Evolutionary conservation across 2,888 invertebrate genomes (phyloP), one percentile per base, ranked within the genome.

Genomic region (Pteria penguin): DNA sequence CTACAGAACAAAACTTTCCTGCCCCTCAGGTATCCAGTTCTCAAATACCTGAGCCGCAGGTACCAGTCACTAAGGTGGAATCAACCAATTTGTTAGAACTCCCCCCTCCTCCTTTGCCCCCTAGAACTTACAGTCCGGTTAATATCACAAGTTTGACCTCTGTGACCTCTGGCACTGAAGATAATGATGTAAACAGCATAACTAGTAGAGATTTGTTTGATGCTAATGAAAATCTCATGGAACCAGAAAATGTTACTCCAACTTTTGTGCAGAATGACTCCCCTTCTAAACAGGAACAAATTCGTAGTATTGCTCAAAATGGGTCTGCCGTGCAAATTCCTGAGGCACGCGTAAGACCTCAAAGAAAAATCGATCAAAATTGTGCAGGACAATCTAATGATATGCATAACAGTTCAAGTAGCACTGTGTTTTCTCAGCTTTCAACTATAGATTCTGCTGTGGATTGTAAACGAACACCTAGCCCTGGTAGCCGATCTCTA

Each of bases 71-170:
- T 33, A 36, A 58, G 26, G 61, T 72, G 24, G 60, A 33, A 55
- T n/a, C 67, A 14, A 52, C 62, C 31, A 52, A 68, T 60, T 60
- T 31, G 24, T 61, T 72, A 67, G 76, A 72, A 52, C 54, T 33
- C 8, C 73, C 68, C 4, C 89, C 89, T 4, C 89, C 88, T 45
- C 89, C 89, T 24, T 79, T 89, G 5, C 89, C 89, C 4, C 89
- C 89, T 11, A 68, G 89, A 65, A 88, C 88, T n/a, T 88, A 88
- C 71, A 88, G 88, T 74, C 89, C 89, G 22, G 80, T 88, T 26
- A 83, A 86, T 66, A 83, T 85, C 78, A 73, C 80, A n/a, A 67
- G 75, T 26, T 75, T 72, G 2, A 75, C 72, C 29, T 71, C 77
- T 2, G 57, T 52, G 29, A 62, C 72, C 0, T 71, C 76, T 24